Percentiles rank a stretch among this genome's conserved stretches.
Conservation (phyloP, 2,797 vertebrate genomes). For the Liasis olivaceus region DNA sequence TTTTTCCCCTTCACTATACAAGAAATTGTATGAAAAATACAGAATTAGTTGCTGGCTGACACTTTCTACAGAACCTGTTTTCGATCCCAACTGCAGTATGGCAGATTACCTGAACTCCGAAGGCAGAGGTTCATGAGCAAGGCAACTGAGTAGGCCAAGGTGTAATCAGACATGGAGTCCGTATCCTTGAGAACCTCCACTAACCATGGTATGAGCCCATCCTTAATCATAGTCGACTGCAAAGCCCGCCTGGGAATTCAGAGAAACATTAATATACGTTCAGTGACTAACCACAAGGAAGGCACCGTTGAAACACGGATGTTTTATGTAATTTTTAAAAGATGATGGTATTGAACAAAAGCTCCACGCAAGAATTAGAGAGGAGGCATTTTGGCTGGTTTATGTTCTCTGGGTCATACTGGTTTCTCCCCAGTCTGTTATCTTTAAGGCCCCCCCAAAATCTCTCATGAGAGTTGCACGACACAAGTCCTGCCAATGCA, state of each 20-base stretch:
- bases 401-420: no score
- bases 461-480: background rate
- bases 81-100: conserved; percentile 7
- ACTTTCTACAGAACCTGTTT: background rate
- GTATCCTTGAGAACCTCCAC: conserved; percentile 87
- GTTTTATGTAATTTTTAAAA: background rate
- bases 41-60: no score
- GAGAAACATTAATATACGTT: background rate
- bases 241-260: conserved; percentile 78
- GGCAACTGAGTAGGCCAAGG: conserved; percentile 86
- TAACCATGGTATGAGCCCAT: conserved; percentile 88
- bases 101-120: conserved; percentile 82
- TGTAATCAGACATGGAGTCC: conserved; percentile 91
- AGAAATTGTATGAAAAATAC: background rate
- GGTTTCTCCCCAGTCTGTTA: background rate
- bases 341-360: background rate
- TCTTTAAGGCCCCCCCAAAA: background rate
- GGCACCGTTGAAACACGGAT: background rate
- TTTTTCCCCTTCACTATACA: background rate
- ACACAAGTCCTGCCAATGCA: background rate
- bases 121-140: conserved; percentile 97
- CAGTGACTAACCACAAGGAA: background rate
- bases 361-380: no score
- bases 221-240: conserved; percentile 90
- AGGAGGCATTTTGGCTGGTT: background rate